Conservation (phyloP, 2,888 invertebrate species). For the Dryadula phaetusa region DNA sequence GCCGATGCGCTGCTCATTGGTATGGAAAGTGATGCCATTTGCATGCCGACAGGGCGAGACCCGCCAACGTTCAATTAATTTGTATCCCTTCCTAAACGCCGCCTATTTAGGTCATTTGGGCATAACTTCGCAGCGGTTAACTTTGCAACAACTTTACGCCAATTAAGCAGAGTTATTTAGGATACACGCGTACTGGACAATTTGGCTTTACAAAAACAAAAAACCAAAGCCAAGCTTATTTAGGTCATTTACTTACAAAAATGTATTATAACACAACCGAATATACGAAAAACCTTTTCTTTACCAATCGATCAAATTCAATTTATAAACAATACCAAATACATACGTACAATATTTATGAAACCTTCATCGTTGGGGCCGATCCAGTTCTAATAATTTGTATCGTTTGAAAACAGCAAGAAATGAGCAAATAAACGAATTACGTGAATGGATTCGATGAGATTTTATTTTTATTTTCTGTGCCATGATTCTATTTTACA, state of each 20-base stretch:
- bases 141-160: constrained; percentile 28
- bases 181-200: background rate
- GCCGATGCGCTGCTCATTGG: constrained; percentile 19
- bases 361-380: constrained; percentile 6
- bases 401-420: constrained; percentile 22
- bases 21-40: constrained; percentile 30
- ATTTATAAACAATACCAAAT: constrained; percentile 14
- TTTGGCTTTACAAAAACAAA: constrained; percentile 9
- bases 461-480: constrained; percentile 46
- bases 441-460: constrained; percentile 15
- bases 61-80: constrained; percentile 35
- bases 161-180: constrained; percentile 26
- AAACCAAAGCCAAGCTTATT: background rate
- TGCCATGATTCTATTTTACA: constrained; percentile 64
- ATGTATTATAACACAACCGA: background rate
- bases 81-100: constrained; percentile 30
- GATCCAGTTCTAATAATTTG: constrained; percentile 26
- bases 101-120: constrained; percentile 34
- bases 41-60: constrained; percentile 27
- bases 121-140: constrained; percentile 30
- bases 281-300: background rate
- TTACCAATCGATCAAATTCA: constrained; percentile 19
- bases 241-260: background rate
- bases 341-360: background rate
- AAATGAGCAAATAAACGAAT: constrained; percentile 29